These are phyloP conservation scores for Zosterops lateralis DNA, from an alignment of 2,113 vertebrate species.

Conservation along the genomic window DNA sequence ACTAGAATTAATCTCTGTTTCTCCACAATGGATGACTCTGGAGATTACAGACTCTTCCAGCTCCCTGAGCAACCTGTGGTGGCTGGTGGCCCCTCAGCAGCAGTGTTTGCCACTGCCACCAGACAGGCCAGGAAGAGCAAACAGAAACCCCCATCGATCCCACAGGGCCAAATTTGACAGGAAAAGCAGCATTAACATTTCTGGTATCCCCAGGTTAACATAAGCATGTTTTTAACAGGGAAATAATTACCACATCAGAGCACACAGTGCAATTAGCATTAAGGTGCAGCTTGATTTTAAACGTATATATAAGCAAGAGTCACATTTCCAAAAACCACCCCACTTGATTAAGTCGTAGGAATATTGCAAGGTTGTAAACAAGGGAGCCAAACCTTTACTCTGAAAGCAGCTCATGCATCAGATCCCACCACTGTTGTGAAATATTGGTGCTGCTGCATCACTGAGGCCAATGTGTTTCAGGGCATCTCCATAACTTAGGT, in stretches of 20 bases:
- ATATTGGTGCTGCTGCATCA: neutral
- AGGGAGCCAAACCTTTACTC: neutral
- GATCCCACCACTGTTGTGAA: neutral
- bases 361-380: neutral
- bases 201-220: neutral
- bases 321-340: neutral
- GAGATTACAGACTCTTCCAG: neutral
- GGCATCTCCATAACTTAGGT: neutral
- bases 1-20: neutral
- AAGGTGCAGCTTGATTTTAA: neutral
- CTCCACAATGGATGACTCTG: neutral
- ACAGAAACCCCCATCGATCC: neutral
- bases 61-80: neutral
- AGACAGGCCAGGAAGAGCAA: neutral
- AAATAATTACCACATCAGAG: constrained; percentile 34
- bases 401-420: neutral
- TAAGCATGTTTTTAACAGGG: neutral
- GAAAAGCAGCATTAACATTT: constrained; percentile 22
- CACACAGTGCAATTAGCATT: neutral
- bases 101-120: neutral
- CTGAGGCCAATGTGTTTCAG: neutral
- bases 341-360: neutral
- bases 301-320: neutral
- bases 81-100: neutral
- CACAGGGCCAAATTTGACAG: neutral